Percentiles rank a stretch among this genome's conserved stretches.
These are phyloP conservation scores for Eleutherodactylus coqui DNA, from an alignment of 2,797 vertebrate species.

Conservation along the genomic window DNA sequence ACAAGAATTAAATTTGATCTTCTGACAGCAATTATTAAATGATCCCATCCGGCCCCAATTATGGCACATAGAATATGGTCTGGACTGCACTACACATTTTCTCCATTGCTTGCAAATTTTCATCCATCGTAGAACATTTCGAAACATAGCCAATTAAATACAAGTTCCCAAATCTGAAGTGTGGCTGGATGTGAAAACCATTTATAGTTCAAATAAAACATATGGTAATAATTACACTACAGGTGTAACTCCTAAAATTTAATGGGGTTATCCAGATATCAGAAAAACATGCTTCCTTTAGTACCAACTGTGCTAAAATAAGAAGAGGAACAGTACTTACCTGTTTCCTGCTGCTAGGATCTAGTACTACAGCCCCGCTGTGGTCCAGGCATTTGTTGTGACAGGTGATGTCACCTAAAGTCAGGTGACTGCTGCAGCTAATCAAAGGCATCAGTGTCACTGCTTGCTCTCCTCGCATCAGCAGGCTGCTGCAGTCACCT, in stretches of 20 bases:
- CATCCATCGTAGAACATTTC: conserved; percentile 70
- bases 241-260: neutral
- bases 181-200: conserved; percentile 14
- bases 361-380: no score
- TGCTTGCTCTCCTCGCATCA: no score
- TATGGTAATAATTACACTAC: neutral
- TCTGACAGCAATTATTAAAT: conserved; percentile 99
- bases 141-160: conserved; percentile 66
- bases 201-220: neutral
- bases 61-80: conserved; percentile 88
- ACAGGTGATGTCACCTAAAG: no score
- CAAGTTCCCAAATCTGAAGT: conserved; percentile 64
- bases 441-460: no score
- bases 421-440: no score
- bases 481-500: no score
- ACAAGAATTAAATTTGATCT: conserved; percentile 99
- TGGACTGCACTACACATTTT: conserved; percentile 74
- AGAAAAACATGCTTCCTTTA: no score
- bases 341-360: no score
- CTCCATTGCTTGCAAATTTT: conserved; percentile 69
- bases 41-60: conserved; percentile 98
- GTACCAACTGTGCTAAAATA: no score
- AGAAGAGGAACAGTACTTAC: no score
- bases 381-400: no score
- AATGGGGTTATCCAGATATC: neutral